A percentile compares a stretch with the other conserved stretches of the same genome.
These are phyloP conservation scores for Ifrita kowaldi DNA, from an alignment of 2,113 vertebrate genomes.

Conservation along the genomic window DNA sequence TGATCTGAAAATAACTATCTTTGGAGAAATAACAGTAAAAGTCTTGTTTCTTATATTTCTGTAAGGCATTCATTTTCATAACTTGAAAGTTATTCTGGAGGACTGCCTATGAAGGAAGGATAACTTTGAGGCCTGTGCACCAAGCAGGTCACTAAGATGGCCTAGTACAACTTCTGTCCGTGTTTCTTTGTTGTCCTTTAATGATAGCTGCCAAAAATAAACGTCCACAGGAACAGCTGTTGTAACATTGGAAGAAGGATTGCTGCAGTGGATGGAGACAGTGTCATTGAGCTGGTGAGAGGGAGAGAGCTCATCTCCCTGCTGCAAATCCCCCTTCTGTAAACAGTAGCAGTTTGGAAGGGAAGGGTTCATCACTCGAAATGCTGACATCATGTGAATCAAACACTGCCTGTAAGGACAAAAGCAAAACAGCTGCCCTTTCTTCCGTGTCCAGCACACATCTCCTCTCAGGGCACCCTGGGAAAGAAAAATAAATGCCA, in stretches of 20 bases:
- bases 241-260: background rate
- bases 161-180: background rate
- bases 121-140: background rate
- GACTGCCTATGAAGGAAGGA: background rate
- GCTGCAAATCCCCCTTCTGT: background rate
- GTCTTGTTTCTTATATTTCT: background rate
- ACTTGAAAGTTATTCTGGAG: background rate
- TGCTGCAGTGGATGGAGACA: background rate
- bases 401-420: accelerated
- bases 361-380: background rate
- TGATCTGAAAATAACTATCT: background rate
- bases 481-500: background rate
- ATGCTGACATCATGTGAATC: accelerated
- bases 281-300: background rate
- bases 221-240: background rate
- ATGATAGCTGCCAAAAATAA: background rate
- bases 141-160: background rate
- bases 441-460: accelerated
- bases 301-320: background rate
- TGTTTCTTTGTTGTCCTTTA: background rate
- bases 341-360: background rate
- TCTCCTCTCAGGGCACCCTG: background rate
- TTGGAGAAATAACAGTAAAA: background rate
- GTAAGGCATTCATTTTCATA: background rate
- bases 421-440: background rate